Evolutionary conservation across 30 jellyfish, hydroid and myxozoan species (phyloP).

Genomic region (Turritopsis dohrnii): DNA sequence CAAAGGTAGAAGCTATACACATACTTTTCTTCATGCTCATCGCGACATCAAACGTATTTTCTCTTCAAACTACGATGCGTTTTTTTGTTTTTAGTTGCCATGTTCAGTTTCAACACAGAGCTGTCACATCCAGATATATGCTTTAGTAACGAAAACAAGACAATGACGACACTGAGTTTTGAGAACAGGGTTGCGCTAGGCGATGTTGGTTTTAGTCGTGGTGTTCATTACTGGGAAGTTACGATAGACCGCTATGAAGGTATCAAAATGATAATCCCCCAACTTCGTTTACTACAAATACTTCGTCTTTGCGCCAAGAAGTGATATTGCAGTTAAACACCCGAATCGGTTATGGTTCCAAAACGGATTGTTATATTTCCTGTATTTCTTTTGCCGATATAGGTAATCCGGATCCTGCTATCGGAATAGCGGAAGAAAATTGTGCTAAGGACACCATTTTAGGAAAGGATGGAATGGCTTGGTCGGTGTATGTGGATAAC

Average conservation of each 20-base stretch:
- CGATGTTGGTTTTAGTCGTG: constrained; percentile 93
- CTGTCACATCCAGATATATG: constrained; percentile 75
- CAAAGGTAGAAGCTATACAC: no score
- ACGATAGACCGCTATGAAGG: constrained; percentile 50
- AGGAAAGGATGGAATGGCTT: constrained; percentile 86
- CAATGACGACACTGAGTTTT: constrained; percentile 70
- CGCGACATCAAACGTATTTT: no score
- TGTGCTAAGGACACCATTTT: constrained; percentile 72
- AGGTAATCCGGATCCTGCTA: constrained; percentile 98
- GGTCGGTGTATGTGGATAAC: constrained; percentile 96
- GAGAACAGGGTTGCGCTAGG: constrained; percentile 88
- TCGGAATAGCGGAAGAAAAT: constrained; percentile 80
- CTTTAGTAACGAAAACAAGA: constrained; percentile 37
- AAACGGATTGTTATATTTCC: neutral
- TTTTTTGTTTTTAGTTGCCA: constrained; percentile 64
- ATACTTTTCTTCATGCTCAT: no score
- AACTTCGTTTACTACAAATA: neutral
- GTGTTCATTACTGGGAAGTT: constrained; percentile 89
- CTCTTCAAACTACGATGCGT: no score
- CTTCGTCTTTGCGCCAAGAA: neutral
- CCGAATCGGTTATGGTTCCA: no score
- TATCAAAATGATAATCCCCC: neutral
- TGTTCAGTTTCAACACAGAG: constrained; percentile 57
- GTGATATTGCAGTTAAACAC: no score
- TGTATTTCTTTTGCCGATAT: no score